These are phyloP conservation scores for Drosophila testacea DNA, from an alignment of 2,888 invertebrate genomes.

Conservation along the genomic window DNA sequence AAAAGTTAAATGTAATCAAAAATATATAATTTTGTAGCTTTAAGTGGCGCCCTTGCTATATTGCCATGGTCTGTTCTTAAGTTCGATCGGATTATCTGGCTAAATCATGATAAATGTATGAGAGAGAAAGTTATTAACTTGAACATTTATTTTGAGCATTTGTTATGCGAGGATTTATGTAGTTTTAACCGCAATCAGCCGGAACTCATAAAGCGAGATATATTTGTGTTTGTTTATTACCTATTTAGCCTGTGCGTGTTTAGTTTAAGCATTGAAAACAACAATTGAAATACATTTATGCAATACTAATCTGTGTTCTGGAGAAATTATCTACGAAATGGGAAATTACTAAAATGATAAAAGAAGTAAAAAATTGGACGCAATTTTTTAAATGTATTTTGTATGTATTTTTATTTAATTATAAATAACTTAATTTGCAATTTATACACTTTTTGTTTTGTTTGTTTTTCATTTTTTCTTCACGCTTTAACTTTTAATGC, in stretches of 20 bases:
- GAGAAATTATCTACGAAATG: not conserved
- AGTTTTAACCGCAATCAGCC: slow-evolving; percentile 10
- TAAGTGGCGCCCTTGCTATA: slow-evolving; percentile 56
- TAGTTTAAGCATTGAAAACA: slow-evolving; percentile 59
- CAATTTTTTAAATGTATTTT: slow-evolving; percentile 66
- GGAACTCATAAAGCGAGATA: slow-evolving; percentile 6
- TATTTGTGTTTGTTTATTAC: slow-evolving; percentile 48
- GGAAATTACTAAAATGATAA: not conserved
- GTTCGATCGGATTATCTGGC: not conserved
- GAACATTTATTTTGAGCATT: slow-evolving; percentile 38
- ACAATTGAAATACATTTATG: slow-evolving; percentile 53
- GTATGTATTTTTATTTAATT: slow-evolving; percentile 83
- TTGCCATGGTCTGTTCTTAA: slow-evolving; percentile 18
- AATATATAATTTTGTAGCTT: slow-evolving; percentile 52
- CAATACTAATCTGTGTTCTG: slow-evolving; percentile 35
- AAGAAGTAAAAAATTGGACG: slow-evolving; percentile 2
- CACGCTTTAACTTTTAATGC: slow-evolving; percentile 63
- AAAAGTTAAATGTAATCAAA: slow-evolving; percentile 53
- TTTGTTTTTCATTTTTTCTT: slow-evolving; percentile 46
- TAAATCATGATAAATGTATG: slow-evolving; percentile 3
- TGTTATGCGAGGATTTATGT: slow-evolving; percentile 34
- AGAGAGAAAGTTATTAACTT: slow-evolving; percentile 8
- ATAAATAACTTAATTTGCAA: slow-evolving; percentile 85
- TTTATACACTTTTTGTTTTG: slow-evolving; percentile 75
- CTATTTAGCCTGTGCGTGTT: slow-evolving; percentile 53